Base-by-base conservation (phyloP, 2,888 invertebrate species). In the Tetragnatha montana region DNA sequence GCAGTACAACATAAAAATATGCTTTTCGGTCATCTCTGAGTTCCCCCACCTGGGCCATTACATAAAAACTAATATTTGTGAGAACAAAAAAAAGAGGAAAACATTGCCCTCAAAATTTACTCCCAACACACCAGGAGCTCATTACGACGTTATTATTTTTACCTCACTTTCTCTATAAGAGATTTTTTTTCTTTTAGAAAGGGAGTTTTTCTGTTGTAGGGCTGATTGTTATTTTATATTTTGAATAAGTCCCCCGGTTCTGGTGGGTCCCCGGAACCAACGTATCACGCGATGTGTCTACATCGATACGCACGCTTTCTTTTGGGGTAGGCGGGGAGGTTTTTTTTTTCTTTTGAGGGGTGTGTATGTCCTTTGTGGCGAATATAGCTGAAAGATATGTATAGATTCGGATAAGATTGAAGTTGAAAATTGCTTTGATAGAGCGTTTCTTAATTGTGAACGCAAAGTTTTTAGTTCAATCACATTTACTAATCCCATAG, bases 181-280 rank as follows among this genome's bases (percentile, higher is more conserved):
- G 10, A n/a, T 22, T 68, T 47, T 49, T 12, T 70, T 81, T 81
- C 69, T 70, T n/a, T 69, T 69, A 19, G 21, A 7, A 12, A 19
- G 4, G 17, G 17, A 17, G 12, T 21, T 60, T 60, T 22, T 35
- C 47, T 60, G 10, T 68, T 22, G 21, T 60, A 60, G 68, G 35
- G 35, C 47, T 47, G 47, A 81, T 70, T 70, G 80, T 70, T 73
- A 83, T 60, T 83, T 83, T 75, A 75, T 75, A 75, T 51, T 75
- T 83, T 83, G 75, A 73, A 83, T 83, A 83, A 86, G 80, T 80
- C 68, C 60, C 80, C 86, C 80, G 60, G 47, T 73, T 68, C 74
- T 74, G n/a, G 17, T 14, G 47, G 71, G 68, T 19, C 86, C 14
- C 10, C 21, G 8, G 76, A 60, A 82, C 17, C 17, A 19, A n/a